Conservation (phyloP, 2,797 vertebrate genomes). For the Rhinoraja longicauda region DNA sequence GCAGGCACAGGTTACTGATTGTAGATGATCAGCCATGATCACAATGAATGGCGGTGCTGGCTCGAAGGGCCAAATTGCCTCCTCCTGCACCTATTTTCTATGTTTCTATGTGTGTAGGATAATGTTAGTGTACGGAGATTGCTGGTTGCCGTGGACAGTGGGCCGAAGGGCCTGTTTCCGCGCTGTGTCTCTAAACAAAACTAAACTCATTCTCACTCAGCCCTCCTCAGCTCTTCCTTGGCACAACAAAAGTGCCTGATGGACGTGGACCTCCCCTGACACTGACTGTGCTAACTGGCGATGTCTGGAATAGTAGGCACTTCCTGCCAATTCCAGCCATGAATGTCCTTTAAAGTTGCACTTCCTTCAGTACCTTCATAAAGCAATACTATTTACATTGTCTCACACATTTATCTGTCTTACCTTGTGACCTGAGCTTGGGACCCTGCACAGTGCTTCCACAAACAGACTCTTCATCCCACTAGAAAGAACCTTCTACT, state of each 20-base stretch:
- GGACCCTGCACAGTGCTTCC: background rate
- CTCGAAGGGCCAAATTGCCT: too few relatives aligned
- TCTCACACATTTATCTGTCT: background rate
- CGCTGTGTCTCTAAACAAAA: too few relatives aligned
- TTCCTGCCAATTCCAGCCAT: background rate
- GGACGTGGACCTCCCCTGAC: background rate
- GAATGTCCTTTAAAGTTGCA: background rate
- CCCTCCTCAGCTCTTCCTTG: background rate
- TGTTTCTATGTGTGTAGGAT: too few relatives aligned
- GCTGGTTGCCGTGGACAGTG: too few relatives aligned
- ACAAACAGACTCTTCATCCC: conserved; percentile 8
- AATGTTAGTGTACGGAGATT: too few relatives aligned
- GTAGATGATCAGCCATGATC: too few relatives aligned
- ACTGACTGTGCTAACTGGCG: background rate
- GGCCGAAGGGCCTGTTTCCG: too few relatives aligned
- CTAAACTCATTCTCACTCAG: background rate
- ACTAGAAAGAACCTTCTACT: background rate
- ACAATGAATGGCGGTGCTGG: too few relatives aligned
- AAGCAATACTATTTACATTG: conserved; percentile 16
- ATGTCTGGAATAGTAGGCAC: background rate
- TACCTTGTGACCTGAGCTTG: background rate
- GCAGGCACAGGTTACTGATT: too few relatives aligned
- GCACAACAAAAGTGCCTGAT: background rate
- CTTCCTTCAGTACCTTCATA: conserved; percentile 12
- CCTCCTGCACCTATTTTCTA: too few relatives aligned